phyloP scores from a whole-genome alignment of 2,888 invertebrate species.

The Orthosia gothica region DNA sequence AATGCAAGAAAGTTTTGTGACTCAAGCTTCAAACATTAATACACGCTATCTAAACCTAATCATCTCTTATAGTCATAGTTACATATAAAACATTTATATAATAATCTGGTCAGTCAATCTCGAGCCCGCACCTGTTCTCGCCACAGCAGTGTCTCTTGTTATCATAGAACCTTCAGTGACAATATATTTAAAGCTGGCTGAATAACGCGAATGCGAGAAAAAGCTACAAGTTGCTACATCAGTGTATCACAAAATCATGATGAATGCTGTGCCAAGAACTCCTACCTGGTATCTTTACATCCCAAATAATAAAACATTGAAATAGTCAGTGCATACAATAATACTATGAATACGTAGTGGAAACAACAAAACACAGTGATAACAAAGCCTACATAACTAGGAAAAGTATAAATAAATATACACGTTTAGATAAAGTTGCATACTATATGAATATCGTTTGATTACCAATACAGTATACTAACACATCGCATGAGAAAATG shows the following conservation, averaged over 20 bases:
- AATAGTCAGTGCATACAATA: conserved; percentile 66
- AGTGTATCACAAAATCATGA: conserved; percentile 41
- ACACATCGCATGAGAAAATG: conserved; percentile 53
- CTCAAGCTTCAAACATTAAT: conserved; percentile 80
- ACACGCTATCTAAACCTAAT: conserved; percentile 84
- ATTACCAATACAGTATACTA: conserved; percentile 66
- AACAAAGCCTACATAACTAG: conserved; percentile 67
- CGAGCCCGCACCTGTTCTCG: conserved; percentile 81
- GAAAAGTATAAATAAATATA: conserved; percentile 68
- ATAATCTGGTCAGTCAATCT: conserved; percentile 88
- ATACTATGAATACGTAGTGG: conserved; percentile 62
- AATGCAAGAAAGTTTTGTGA: conserved; percentile 78
- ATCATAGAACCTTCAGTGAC: conserved; percentile 55
- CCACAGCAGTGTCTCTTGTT: conserved; percentile 78
- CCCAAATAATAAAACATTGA: conserved; percentile 74
- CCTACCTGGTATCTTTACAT: conserved; percentile 70
- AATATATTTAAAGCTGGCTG: conserved; percentile 56
- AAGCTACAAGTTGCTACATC: conserved; percentile 39
- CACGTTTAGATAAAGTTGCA: conserved; percentile 59
- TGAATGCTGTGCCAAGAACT: conserved; percentile 83
- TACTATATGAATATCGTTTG: conserved; percentile 65
- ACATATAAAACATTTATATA: conserved; percentile 85
- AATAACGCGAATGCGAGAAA: conserved; percentile 34
- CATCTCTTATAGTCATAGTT: conserved; percentile 76
- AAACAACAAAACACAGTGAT: conserved; percentile 70